Conservation (phyloP, 2,113 vertebrate genomes). For the Leucopsar rothschildi region DNA sequence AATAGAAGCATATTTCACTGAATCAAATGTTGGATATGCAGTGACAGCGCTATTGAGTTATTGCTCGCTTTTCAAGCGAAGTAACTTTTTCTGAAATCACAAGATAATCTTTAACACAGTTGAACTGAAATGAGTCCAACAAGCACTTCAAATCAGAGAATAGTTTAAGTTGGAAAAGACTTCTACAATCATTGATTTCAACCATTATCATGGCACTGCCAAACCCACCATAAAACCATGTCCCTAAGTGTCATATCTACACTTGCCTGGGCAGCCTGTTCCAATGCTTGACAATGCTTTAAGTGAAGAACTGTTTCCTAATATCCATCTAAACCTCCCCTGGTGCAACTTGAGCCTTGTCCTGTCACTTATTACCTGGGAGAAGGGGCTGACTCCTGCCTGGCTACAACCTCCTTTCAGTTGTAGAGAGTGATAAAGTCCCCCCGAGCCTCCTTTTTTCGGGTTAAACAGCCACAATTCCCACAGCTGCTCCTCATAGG, state of each 20-base stretch:
- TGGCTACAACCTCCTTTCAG: background rate
- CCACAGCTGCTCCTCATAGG: background rate
- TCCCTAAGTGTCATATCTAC: background rate
- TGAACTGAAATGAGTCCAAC: background rate
- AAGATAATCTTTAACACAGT: background rate
- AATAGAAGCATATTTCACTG: background rate
- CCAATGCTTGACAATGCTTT: background rate
- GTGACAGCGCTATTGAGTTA: background rate
- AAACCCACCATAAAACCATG: background rate
- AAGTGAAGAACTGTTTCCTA: background rate
- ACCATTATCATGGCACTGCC: background rate
- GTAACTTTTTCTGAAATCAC: background rate
- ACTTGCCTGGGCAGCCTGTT: background rate
- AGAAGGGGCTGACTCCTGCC: accelerated
- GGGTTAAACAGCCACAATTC: background rate
- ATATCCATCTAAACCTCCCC: background rate
- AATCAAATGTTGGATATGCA: background rate
- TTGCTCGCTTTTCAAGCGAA: background rate
- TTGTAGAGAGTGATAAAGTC: background rate
- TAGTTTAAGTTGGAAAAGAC: background rate
- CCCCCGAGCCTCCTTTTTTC: background rate
- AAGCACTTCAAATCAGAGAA: background rate
- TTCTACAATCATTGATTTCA: background rate
- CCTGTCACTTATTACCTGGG: background rate
- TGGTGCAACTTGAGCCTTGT: background rate